Base-by-base conservation (phyloP, 2,888 invertebrate species). In the Callyntrura guangdongensis region DNA sequence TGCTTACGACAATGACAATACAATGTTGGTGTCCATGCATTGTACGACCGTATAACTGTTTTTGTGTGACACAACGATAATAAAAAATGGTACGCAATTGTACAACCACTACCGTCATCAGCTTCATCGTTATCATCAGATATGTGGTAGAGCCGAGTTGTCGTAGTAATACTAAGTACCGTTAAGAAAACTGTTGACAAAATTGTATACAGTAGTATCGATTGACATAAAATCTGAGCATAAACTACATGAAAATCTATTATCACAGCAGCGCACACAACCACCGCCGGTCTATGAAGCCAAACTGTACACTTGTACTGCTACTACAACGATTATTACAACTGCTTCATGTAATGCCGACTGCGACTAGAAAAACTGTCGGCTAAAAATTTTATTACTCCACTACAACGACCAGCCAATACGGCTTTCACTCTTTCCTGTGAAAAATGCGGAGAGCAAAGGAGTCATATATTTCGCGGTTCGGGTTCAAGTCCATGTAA, bases 211-310 rank as follows among this genome's bases (percentile, higher is more conserved):
- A 36, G 36, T 61, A 8, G 11, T 67, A 86, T 79, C 86, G 86
- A 86, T 86, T 79, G 79, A 79, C 27, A 86, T 86, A 86, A 77
- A 86, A 79, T 59, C 74, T 59, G 61, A 14, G 53, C 27, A 86
- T 61, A 59, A 86, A 86, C 22, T 27, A 20, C 27, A 88, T 72
- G 56, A 89, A 74, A 89, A 72, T 83, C 88, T 82, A 83, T 89
- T 89, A 89, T 83, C 49, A 72, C 72, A 79, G 49, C 56, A 27
- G 27, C 36, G 17, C 36, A 14, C 45, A 45, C 47, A 49, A 25
- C n/a, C 81, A 45, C 61, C 17, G n/a, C 36, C 36, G 36, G 36
- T 59, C 49, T 25, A 79, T 56, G n/a, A 36, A 56, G 56, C 27
- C 53, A 59, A 79, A 79, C 27, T 22, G 17, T 20, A 74, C 69